Percentiles rank a stretch among this genome's conserved stretches.
Evolutionary conservation across 2,888 invertebrate species (phyloP).

Genomic region (Epistrophe grossulariae): DNA sequence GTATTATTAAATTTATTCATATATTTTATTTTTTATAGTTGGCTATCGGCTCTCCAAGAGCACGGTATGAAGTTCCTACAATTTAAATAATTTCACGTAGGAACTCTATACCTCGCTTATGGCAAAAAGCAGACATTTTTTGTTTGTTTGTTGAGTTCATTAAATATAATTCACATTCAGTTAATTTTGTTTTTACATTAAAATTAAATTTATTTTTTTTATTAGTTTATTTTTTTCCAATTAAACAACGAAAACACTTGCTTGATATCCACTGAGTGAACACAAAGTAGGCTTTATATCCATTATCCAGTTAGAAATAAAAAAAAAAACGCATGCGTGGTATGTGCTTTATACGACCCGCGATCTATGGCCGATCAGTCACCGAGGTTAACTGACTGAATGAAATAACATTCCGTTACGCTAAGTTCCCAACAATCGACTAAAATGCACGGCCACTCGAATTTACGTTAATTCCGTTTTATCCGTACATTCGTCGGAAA

Average conservation of each 20-base stretch:
- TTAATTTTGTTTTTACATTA: not conserved
- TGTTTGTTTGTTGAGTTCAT: not conserved
- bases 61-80: constrained; percentile 99
- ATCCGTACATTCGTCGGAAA: constrained; percentile 57
- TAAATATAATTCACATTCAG: constrained; percentile 17
- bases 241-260: constrained; percentile 62
- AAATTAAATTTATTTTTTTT: constrained; percentile 12
- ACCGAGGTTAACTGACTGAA: constrained; percentile 70
- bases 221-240: constrained; percentile 25
- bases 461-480: constrained; percentile 59
- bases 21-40: constrained; percentile 76
- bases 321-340: constrained; percentile 71
- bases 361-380: constrained; percentile 74
- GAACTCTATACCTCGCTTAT: constrained; percentile 99
- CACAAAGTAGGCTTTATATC: constrained; percentile 19
- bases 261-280: constrained; percentile 21
- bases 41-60: constrained; percentile 94
- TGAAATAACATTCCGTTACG: constrained; percentile 73
- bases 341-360: constrained; percentile 43
- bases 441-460: constrained; percentile 54
- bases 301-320: constrained; percentile 31
- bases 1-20: not conserved
- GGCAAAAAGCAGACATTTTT: constrained; percentile 85
- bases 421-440: constrained; percentile 70
- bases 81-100: constrained; percentile 89